A percentile compares a stretch with the other conserved stretches of the same genome.
These are phyloP conservation scores for Haemorhous mexicanus DNA, from an alignment of 2,113 vertebrate species.

Conservation along the genomic window DNA sequence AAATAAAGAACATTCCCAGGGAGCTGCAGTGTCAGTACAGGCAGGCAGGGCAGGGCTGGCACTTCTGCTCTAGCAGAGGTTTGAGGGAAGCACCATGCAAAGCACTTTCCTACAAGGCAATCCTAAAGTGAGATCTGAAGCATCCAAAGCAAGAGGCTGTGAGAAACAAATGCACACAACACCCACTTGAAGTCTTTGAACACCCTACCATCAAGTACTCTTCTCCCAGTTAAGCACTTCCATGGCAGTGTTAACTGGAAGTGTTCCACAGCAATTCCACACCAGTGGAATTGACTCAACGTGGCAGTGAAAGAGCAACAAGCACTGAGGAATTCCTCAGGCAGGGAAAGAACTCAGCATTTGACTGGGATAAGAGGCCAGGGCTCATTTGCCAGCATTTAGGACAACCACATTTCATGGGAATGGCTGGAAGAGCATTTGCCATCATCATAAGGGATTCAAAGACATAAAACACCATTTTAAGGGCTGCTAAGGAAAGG, in stretches of 20 bases:
- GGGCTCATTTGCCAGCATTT: not conserved
- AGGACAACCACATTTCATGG: not conserved
- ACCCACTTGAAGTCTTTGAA: not conserved
- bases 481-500: not conserved
- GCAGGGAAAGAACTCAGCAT: not conserved
- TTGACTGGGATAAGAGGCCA: not conserved
- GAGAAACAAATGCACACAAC: not conserved
- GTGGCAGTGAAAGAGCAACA: not conserved
- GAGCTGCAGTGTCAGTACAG: not conserved
- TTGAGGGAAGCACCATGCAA: conserved; percentile 36
- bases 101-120: not conserved
- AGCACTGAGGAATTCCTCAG: not conserved
- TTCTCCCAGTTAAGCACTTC: not conserved
- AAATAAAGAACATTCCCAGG: not conserved
- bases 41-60: not conserved
- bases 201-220: not conserved
- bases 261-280: not conserved
- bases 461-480: not conserved
- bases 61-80: not conserved
- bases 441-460: not conserved
- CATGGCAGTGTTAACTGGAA: not conserved
- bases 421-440: not conserved
- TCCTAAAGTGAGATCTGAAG: not conserved
- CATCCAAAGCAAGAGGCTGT: conserved; percentile 4
- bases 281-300: not conserved